Evolutionary conservation across 2,113 vertebrate genomes (phyloP), one percentile per base, ranked within the genome.

Genomic region (Dendrocopos noguchii): DNA sequence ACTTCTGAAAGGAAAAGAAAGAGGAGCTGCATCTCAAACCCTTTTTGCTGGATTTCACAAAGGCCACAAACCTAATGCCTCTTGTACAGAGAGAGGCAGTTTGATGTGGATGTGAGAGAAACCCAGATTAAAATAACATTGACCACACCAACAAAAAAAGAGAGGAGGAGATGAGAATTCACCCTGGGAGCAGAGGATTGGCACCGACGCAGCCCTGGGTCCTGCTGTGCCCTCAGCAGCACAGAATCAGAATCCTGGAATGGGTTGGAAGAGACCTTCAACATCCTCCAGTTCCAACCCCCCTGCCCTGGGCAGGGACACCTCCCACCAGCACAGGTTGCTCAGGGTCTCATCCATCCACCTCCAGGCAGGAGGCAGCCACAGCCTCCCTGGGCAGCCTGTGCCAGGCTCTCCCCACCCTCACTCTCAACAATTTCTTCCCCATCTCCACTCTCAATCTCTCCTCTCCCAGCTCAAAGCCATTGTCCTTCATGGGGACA

Each of bases 71-170:
- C 89, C 91, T 12, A 6, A 65, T 29, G 12, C 57, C 50, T 52
- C 88, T 53, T 59, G 61, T 36, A 81, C 25, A 67, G 84, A 56
- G 56, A 72, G 67, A 66, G 36, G 33, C 73, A 52, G 93, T 72
- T 88, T 93, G 91, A 87, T 84, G 93, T 72, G 47, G 70, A 53
- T 60, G 76, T 24, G 53, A 78, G 80, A 78, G 91, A 93, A 90
- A 88, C 83, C 80, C 55, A 22, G 94, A 92, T 85, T 76, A 87
- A 95, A 94, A 91, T 82, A 91, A 88, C 72, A 28, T n/a, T 1
- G 59, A 60, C 7, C 7, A 36, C 15, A 39, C 39, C 39, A 39
- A 39, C 39, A 39, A 5, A 27, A 24, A 46, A 55, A 31, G 15
- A n/a, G 34, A 36, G 39, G 39, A 39, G 39, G 34, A 33, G 67